Conservation (phyloP, 2,888 invertebrate genomes). For the Lissonota sp. region DNA sequence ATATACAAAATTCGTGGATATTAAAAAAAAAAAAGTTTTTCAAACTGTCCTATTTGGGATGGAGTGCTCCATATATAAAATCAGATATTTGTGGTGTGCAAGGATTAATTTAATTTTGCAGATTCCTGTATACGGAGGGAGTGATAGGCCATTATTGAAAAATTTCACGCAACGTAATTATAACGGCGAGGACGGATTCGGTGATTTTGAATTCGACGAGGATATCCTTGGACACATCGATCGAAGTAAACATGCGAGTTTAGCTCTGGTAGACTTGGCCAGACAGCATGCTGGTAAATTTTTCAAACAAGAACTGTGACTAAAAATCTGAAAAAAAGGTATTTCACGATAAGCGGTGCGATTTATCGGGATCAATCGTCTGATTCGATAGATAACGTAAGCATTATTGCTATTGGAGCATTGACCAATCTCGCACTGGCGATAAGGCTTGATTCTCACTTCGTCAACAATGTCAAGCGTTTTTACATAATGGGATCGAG, state of each 20-base stretch:
- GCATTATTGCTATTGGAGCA: constrained; percentile 84
- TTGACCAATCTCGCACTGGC: constrained; percentile 86
- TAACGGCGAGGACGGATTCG: constrained; percentile 85
- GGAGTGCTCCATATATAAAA: too few relatives aligned
- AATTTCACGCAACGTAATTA: constrained; percentile 71
- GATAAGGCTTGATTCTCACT: constrained; percentile 81
- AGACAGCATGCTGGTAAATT: constrained; percentile 76
- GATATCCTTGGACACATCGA: constrained; percentile 77
- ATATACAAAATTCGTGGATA: not conserved
- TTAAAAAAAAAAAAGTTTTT: not conserved
- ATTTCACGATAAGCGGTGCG: not conserved
- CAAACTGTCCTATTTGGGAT: too few relatives aligned
- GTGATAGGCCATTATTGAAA: constrained; percentile 76
- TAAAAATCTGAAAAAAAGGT: not conserved
- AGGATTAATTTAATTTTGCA: constrained; percentile 66
- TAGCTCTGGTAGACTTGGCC: constrained; percentile 82
- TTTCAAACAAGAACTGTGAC: not conserved
- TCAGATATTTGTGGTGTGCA: too few relatives aligned
- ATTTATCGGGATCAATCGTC: not conserved
- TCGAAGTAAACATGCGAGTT: constrained; percentile 82
- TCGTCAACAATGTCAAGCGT: constrained; percentile 75
- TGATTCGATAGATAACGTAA: constrained; percentile 77
- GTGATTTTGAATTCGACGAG: constrained; percentile 82
- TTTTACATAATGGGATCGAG: constrained; percentile 81
- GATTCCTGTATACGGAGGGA: constrained; percentile 85